Percentiles rank a stretch among this genome's conserved stretches.
Evolutionary conservation across 2,113 vertebrate species (phyloP).

Genomic region (Limanda limanda): DNA sequence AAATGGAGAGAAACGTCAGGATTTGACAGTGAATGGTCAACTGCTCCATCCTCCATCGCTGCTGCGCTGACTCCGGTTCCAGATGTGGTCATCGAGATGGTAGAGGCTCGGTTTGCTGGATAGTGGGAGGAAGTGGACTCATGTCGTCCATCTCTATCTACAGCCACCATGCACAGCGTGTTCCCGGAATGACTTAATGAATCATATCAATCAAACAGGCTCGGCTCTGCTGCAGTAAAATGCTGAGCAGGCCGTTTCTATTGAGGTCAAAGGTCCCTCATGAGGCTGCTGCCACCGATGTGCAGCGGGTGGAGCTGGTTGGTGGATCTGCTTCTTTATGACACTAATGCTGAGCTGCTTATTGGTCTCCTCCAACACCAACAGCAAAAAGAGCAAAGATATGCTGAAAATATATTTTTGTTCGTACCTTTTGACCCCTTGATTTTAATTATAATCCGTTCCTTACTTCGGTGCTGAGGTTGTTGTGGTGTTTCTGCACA

Average conservation of each 20-base stretch:
- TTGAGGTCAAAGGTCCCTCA: not conserved
- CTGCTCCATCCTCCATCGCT: too few species aligned
- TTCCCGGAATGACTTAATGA: conserved; percentile 22
- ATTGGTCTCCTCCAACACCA: not conserved
- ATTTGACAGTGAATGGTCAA: too few species aligned
- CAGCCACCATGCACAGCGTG: not conserved
- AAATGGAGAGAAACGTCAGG: too few species aligned
- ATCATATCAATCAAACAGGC: conserved; percentile 11
- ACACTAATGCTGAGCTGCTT: too few species aligned
- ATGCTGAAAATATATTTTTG: too few species aligned
- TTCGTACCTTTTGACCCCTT: not conserved
- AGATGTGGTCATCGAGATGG: too few species aligned
- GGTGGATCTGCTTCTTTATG: not conserved
- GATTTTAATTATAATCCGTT: not conserved
- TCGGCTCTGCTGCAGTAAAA: conserved; percentile 1
- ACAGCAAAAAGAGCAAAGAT: not conserved
- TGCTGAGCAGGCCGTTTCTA: conserved; percentile 30
- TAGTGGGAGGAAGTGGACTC: not conserved
- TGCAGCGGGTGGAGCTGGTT: not conserved
- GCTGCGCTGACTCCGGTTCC: too few species aligned
- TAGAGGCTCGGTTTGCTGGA: not conserved
- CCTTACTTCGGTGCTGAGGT: not conserved
- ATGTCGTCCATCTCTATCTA: not conserved
- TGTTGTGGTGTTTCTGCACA: too few species aligned
- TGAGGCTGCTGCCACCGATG: conserved; percentile 14